Percentiles rank a stretch among this genome's conserved stretches.
Evolutionary conservation across 2,888 invertebrate genomes (phyloP).

Genomic region (Octonoba sinensis): DNA sequence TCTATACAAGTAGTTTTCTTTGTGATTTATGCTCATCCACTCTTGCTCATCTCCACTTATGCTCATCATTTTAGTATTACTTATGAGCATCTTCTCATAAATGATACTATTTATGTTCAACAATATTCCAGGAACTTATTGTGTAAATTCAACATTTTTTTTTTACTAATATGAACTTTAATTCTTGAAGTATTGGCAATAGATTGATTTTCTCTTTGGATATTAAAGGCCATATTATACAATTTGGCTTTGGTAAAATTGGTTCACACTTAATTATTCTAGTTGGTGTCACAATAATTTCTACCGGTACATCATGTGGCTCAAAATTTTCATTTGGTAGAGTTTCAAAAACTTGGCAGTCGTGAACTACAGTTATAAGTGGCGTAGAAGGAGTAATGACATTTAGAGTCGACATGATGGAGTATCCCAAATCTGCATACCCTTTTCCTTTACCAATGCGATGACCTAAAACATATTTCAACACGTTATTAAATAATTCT

Average conservation of each 20-base stretch:
- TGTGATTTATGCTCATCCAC: no score
- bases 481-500: no score
- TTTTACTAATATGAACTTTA: no score
- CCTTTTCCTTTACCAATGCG: slow-evolving; percentile 90
- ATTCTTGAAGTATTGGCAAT: no score
- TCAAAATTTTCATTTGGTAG: slow-evolving; percentile 82
- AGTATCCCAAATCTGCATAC: slow-evolving; percentile 87
- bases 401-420: slow-evolving; percentile 83
- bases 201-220: slow-evolving; percentile 76
- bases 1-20: no score
- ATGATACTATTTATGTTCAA: no score
- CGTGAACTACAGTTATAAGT: slow-evolving; percentile 86
- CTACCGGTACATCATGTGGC: slow-evolving; percentile 85
- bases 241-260: slow-evolving; percentile 77
- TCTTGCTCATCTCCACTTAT: no score
- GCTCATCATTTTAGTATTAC: no score
- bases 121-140: no score
- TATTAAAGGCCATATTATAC: slow-evolving; percentile 83
- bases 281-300: slow-evolving; percentile 87
- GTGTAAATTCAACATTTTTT: no score
- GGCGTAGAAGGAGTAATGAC: slow-evolving; percentile 81
- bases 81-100: no score
- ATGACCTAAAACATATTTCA: slow-evolving; percentile 73
- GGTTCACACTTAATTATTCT: slow-evolving; percentile 79
- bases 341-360: slow-evolving; percentile 81